A percentile compares a stretch with the other conserved stretches of the same genome.
phyloP scores from a whole-genome alignment of 2,888 invertebrate genomes.

The Microplitis manilae region DNA sequence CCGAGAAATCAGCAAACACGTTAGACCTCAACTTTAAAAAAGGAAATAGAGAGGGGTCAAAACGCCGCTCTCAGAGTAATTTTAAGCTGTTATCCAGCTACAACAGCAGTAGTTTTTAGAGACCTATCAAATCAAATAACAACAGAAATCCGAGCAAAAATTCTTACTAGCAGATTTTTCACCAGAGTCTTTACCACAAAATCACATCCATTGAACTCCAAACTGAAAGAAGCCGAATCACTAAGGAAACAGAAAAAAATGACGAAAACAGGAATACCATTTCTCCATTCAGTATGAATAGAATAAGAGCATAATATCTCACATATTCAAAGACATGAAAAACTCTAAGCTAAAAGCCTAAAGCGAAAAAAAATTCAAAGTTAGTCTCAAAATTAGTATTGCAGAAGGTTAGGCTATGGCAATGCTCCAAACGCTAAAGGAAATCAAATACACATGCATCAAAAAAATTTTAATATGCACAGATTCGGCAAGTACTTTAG shows the following conservation, averaged over 20 bases:
- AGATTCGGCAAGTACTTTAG: not conserved
- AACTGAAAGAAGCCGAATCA: constrained; percentile 4
- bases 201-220: not conserved
- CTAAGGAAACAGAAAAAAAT: not conserved
- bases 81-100: constrained; percentile 1
- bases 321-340: not conserved
- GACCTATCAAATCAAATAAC: not conserved
- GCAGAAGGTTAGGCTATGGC: not conserved
- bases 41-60: not conserved
- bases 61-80: not conserved
- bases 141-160: not conserved
- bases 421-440: not conserved
- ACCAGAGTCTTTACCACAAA: not conserved
- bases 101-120: constrained; percentile 9
- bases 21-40: not conserved
- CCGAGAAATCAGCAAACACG: not conserved
- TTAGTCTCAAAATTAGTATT: no score
- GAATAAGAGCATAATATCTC: no score
- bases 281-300: not conserved
- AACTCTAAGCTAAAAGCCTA: no score
- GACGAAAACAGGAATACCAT: not conserved
- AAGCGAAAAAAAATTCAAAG: no score
- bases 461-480: not conserved
- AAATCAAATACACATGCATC: not conserved
- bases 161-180: not conserved